phyloP scores from a whole-genome alignment of 64 coral and sea anemone genomes.

The Anthopleura sola region DNA sequence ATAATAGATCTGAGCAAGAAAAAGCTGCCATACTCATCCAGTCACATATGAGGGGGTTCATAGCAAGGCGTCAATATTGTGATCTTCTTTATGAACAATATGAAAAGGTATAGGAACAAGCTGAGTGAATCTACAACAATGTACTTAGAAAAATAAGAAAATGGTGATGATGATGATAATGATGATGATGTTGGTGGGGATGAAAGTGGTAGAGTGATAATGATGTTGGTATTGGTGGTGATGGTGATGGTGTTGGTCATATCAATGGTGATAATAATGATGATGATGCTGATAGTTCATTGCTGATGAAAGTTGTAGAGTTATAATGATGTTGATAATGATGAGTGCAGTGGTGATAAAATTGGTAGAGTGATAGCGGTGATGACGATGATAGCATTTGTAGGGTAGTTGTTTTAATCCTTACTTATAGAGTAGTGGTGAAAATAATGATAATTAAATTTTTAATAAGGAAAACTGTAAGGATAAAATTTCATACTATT shows the following conservation, averaged over 20 bases:
- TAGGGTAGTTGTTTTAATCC: no score
- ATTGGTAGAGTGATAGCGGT: neutral
- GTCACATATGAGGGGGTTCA: slow-evolving; percentile 72
- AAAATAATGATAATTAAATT: no score
- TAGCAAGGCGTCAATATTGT: slow-evolving; percentile 71
- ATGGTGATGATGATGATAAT: neutral
- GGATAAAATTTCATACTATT: neutral
- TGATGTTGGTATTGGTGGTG: neutral
- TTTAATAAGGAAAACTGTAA: no score
- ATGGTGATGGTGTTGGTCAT: neutral
- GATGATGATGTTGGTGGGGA: neutral
- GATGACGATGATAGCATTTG: no score
- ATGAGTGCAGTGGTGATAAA: neutral
- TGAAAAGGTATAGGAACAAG: slow-evolving; percentile 57
- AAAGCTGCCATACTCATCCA: slow-evolving; percentile 91
- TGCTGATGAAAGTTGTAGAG: no score
- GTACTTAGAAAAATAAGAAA: neutral
- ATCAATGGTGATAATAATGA: no score
- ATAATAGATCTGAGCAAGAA: slow-evolving; percentile 64
- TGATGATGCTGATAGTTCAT: no score
- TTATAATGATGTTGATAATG: neutral
- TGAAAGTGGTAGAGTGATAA: no score
- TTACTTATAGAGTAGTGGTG: no score
- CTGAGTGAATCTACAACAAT: neutral
- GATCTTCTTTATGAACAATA: slow-evolving; percentile 82